These are phyloP conservation scores for Ophiodon elongatus DNA, from an alignment of 2,113 vertebrate genomes.

Conservation along the genomic window DNA sequence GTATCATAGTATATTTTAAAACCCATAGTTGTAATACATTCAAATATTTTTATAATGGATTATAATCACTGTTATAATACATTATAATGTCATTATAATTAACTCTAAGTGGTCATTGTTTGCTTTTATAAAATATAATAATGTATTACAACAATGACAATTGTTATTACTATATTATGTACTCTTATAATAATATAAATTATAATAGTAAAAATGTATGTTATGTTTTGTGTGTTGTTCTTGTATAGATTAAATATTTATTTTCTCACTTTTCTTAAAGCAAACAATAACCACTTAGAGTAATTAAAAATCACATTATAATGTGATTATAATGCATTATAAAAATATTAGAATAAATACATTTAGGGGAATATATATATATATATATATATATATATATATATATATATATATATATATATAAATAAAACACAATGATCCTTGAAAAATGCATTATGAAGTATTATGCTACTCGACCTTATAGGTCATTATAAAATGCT, in stretches of 20 bases:
- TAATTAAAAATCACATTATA: no score
- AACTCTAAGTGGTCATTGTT: not conserved
- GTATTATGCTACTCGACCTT: not conserved
- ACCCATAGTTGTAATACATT: not conserved
- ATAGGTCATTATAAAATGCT: not conserved
- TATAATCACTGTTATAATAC: not conserved
- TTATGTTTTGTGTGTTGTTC: no score
- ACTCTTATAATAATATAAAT: not conserved
- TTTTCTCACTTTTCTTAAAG: not conserved
- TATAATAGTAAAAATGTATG: not conserved
- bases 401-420: no score
- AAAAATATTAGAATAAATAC: not conserved
- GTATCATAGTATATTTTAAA: no score
- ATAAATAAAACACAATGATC: not conserved
- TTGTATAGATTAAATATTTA: no score
- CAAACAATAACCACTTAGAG: not conserved
- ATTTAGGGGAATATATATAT: not conserved
- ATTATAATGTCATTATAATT: not conserved
- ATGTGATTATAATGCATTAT: not conserved
- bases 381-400: no score
- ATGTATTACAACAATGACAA: no score
- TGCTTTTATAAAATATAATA: not conserved
- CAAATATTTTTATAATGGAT: not conserved
- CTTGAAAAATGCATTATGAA: not conserved
- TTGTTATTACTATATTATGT: not conserved